Conservation (phyloP, 2,888 invertebrate species). For the Thymelicus lineola region DNA sequence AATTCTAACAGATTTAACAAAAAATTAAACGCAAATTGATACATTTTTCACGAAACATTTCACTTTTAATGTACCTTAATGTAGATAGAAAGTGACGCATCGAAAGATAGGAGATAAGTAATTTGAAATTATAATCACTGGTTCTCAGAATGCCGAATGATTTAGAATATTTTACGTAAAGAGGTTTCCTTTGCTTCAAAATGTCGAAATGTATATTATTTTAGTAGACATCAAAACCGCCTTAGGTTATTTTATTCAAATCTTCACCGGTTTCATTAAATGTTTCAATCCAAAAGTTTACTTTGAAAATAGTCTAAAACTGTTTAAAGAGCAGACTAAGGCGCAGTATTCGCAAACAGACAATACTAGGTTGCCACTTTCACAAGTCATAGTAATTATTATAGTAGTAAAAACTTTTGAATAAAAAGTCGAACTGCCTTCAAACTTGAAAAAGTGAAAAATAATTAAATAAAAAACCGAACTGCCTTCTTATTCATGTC, state of each 20-base stretch:
- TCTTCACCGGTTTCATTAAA: not conserved
- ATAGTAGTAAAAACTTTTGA: too few species aligned
- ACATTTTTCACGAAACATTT: not conserved
- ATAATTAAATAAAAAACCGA: too few species aligned
- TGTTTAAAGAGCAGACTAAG: too few species aligned
- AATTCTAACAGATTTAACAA: too few species aligned
- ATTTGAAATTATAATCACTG: constrained; percentile 45
- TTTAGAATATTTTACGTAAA: constrained; percentile 34
- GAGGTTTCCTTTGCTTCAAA: constrained; percentile 27
- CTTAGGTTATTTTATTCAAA: not conserved
- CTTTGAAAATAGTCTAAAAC: not conserved
- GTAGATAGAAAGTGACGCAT: constrained; percentile 15
- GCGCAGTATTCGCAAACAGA: too few species aligned
- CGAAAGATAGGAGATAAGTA: constrained; percentile 41
- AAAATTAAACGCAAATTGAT: not conserved
- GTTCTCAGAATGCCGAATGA: constrained; percentile 30
- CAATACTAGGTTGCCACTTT: too few species aligned
- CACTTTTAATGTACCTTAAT: not conserved
- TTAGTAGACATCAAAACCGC: not conserved
- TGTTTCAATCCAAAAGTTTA: not conserved
- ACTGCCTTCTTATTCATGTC: too few species aligned
- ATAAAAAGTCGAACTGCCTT: too few species aligned
- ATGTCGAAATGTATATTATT: constrained; percentile 25
- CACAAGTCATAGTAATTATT: too few species aligned
- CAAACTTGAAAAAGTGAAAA: too few species aligned